Percentiles rank a stretch among this genome's conserved stretches.
These are phyloP conservation scores for Trichomalopsis sarcophagae DNA, from an alignment of 1,140 invertebrate species.

Conservation along the genomic window DNA sequence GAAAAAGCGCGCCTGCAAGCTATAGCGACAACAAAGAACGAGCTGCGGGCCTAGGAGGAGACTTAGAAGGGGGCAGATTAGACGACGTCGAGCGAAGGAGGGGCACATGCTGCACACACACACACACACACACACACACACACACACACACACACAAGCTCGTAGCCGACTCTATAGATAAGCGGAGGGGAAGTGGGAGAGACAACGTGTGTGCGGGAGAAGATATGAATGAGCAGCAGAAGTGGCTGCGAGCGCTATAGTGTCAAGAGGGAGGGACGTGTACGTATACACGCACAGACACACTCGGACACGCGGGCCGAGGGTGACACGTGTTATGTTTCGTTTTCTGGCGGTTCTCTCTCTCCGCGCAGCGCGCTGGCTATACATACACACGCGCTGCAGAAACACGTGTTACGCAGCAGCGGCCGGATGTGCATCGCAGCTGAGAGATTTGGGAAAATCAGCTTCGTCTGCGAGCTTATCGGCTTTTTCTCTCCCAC, in stretches of 20 bases:
- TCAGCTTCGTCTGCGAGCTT: no score
- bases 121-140: not conserved
- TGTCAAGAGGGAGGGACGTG: not conserved
- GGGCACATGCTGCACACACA: not conserved
- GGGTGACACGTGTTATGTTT: slow-evolving; percentile 2
- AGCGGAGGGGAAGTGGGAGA: not conserved
- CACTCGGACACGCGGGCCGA: not conserved
- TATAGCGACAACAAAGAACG: not conserved
- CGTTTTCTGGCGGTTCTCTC: not conserved
- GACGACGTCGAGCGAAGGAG: not conserved
- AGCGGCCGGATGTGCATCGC: no score
- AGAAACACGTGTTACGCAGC: no score
- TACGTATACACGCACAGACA: no score
- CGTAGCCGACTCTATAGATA: not conserved
- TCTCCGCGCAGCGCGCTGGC: no score
- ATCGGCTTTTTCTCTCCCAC: no score
- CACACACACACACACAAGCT: not conserved
- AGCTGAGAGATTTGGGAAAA: no score
- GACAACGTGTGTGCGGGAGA: not conserved
- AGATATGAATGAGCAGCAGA: not conserved
- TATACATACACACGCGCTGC: not conserved
- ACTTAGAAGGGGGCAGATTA: slow-evolving; percentile 15
- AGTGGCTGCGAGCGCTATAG: not conserved
- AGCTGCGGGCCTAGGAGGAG: not conserved
- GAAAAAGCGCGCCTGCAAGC: not conserved